Evolutionary conservation across 1,140 invertebrate species (phyloP).

Genomic region (Asobara japonica): DNA sequence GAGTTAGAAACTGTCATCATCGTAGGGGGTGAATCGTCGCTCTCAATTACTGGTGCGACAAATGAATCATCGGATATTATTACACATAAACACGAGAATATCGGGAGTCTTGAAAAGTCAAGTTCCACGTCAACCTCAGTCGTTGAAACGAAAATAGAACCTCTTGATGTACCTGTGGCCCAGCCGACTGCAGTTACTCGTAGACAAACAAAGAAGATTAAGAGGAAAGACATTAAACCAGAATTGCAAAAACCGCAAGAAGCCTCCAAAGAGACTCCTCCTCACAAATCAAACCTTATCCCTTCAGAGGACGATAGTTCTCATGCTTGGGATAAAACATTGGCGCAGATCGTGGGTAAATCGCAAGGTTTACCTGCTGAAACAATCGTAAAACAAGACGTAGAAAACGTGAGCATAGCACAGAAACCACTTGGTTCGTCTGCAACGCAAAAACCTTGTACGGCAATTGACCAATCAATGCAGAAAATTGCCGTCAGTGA

Average conservation of each 20-base stretch:
- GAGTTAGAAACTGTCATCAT: too few species aligned
- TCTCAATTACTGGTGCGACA: too few species aligned
- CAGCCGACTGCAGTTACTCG: neutral
- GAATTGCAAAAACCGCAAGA: conserved; percentile 15
- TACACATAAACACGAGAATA: conserved; percentile 42
- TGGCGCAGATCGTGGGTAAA: conserved; percentile 70
- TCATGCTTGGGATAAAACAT: conserved; percentile 67
- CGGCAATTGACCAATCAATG: neutral
- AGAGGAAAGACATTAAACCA: conserved; percentile 27
- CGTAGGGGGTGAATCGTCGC: too few species aligned
- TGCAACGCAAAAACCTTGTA: neutral
- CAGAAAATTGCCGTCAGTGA: neutral
- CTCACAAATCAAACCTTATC: neutral
- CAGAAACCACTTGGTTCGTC: too few species aligned
- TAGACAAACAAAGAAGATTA: conserved; percentile 34
- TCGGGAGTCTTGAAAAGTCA: neutral
- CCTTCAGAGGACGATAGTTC: conserved; percentile 23
- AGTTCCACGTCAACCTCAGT: neutral
- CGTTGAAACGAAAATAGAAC: neutral
- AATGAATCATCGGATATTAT: too few species aligned
- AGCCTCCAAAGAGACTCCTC: conserved; percentile 8
- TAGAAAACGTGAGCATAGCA: too few species aligned
- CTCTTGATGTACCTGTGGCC: neutral
- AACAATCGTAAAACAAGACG: conserved; percentile 32
- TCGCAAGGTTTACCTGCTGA: conserved; percentile 43